A percentile compares a stretch with the other conserved stretches of the same genome.
These are phyloP conservation scores for Acanthaster planci DNA, from an alignment of 35 echinoderm and acorn worm species.

Conservation along the genomic window DNA sequence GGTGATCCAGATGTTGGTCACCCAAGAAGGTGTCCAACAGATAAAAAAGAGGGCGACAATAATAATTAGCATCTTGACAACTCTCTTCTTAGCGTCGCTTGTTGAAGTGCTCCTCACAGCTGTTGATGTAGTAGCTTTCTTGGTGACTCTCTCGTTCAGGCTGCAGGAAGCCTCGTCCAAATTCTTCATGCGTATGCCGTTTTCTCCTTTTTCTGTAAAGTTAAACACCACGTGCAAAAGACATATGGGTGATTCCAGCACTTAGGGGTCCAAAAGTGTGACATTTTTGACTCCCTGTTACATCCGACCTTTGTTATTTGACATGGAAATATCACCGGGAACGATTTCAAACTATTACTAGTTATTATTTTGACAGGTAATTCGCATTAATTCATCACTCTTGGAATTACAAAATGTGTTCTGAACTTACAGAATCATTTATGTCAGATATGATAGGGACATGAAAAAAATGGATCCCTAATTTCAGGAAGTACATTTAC, in stretches of 20 bases:
- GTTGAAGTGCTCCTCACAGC: constrained; percentile 68
- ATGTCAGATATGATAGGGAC: neutral
- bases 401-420: too few relatives aligned
- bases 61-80: constrained; percentile 92
- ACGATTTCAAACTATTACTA: too few relatives aligned
- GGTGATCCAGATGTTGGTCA: constrained; percentile 74
- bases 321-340: too few relatives aligned
- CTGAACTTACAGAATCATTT: neutral
- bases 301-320: too few relatives aligned
- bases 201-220: constrained; percentile 77
- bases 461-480: too few relatives aligned
- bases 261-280: too few relatives aligned
- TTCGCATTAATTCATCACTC: too few relatives aligned
- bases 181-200: constrained; percentile 60
- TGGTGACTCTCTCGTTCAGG: constrained; percentile 7
- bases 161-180: constrained; percentile 33
- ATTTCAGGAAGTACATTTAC: too few relatives aligned
- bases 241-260: neutral
- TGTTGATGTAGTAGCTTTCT: constrained; percentile 22
- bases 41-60: constrained; percentile 88
- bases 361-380: too few relatives aligned
- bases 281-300: too few relatives aligned
- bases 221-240: neutral
- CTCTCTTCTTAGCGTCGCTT: constrained; percentile 86
- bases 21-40: constrained; percentile 91